Base-by-base conservation (phyloP, 2,113 vertebrate species). In the Falco punctatus region DNA sequence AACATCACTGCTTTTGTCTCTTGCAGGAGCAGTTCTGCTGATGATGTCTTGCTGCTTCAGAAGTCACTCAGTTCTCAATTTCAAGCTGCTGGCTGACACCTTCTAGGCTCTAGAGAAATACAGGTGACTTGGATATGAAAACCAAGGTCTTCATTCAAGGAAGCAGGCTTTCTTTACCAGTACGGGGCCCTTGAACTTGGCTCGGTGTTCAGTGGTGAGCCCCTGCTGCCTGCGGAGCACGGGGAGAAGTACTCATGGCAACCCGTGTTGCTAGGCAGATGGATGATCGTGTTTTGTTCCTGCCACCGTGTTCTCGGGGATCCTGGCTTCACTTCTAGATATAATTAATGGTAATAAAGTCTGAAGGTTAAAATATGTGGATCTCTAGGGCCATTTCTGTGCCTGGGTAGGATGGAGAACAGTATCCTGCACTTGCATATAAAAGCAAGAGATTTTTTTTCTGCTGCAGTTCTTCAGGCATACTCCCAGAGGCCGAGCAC, bases 231-330 rank as follows among this genome's bases (percentile, higher is more conserved):
- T 90, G 85, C 71, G 81, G 84, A 96, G 67, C 78, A 94, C 0
- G 0, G 59, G 71, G 78, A 91, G 78, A 91, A 91, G 74, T 94
- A 70, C 42, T 97, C 96, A 88, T 95, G 95, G 94, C 94, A 97
- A 97, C 94, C 67, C 13, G 35, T 86, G 97, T 97, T 97, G 96
- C 97, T 96, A 97, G 94, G 96, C 97, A 97, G 97, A 97, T 97
- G 95, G 95, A 86, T 91, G 82, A 94, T 38, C 93, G 94, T 95
- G 87, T 95, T 97, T 96, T 96, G 93, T 97, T 96, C 89, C 46
- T 91, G 78, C 62, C 61, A 85, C 89, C 0, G n/a, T 96, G 89
- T 97, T 97, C 95, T 96, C 33, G 1, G 85, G 89, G 87, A 92
- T 94, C 78, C 91, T 97, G 96, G 84, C 93, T 96, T 94, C 64